phyloP scores from a whole-genome alignment of 2,888 invertebrate species.

The Argyra leucocephala region DNA sequence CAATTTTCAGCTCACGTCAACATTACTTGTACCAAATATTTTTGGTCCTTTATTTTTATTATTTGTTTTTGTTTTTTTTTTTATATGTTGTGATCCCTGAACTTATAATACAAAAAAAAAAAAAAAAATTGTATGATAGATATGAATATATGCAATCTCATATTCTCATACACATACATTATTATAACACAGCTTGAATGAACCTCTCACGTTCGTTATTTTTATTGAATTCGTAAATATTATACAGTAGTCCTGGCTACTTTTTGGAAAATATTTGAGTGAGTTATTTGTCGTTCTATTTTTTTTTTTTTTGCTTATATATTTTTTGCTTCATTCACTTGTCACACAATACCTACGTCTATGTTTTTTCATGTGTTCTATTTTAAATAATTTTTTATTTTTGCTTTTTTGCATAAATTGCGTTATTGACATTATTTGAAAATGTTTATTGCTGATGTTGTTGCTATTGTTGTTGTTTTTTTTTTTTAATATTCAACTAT shows the following conservation, averaged over 20 bases:
- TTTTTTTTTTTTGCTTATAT: background rate
- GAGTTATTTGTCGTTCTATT: background rate
- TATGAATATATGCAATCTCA: background rate
- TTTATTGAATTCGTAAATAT: background rate
- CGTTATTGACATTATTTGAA: too few species aligned
- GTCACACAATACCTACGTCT: too few species aligned
- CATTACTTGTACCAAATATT: background rate
- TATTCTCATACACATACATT: too few species aligned
- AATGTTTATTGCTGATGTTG: too few species aligned
- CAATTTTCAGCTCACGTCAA: background rate
- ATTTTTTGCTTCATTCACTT: background rate
- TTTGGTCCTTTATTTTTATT: background rate
- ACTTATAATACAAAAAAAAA: too few species aligned
- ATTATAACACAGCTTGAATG: constrained; percentile 6
- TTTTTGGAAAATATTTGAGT: background rate
- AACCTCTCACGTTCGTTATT: background rate
- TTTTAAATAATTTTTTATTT: background rate
- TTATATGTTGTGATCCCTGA: too few species aligned
- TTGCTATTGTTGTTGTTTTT: too few species aligned
- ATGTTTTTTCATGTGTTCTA: background rate
- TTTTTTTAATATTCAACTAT: too few species aligned
- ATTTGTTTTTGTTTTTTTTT: background rate
- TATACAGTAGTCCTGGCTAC: background rate
- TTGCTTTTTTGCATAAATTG: background rate
- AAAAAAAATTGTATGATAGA: too few species aligned